Percentiles rank a stretch among this genome's conserved stretches.
phyloP scores from a whole-genome alignment of 2,888 invertebrate genomes.

The Caenorhabditis plicata region DNA sequence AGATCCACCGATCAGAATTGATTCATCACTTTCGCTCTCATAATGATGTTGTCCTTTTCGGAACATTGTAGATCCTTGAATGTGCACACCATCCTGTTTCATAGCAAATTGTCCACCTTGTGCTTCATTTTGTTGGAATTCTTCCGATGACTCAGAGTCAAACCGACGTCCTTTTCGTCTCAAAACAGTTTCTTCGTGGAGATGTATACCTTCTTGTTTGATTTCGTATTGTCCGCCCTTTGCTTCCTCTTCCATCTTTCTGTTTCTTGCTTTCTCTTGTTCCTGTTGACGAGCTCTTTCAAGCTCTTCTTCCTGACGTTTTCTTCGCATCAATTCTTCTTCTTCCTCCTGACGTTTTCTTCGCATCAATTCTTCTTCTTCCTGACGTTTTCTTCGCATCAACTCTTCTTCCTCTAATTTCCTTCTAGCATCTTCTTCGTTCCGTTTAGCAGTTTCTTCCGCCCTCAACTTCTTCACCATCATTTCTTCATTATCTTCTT shows the following conservation, averaged over 20 bases:
- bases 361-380: too few relatives aligned
- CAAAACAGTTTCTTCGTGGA: conserved; percentile 48
- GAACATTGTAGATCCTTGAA: conserved; percentile 38
- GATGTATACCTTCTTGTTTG: conserved; percentile 43
- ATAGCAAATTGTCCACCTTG: conserved; percentile 47
- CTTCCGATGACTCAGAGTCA: conserved; percentile 47
- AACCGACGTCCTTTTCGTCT: conserved; percentile 31
- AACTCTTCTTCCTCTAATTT: too few relatives aligned
- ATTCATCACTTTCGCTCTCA: conserved; percentile 44
- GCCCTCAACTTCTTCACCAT: too few relatives aligned
- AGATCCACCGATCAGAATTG: conserved; percentile 35
- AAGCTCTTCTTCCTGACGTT: too few relatives aligned
- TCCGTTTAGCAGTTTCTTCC: too few relatives aligned
- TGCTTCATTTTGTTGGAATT: conserved; percentile 45
- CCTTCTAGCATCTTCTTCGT: too few relatives aligned
- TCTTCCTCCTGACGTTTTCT: too few relatives aligned
- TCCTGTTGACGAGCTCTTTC: too few relatives aligned
- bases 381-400: too few relatives aligned
- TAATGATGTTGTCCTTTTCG: conserved; percentile 31
- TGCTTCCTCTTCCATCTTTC: conserved; percentile 25
- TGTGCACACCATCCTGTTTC: conserved; percentile 42
- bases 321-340: too few relatives aligned
- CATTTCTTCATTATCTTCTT: too few relatives aligned
- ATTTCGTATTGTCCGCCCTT: conserved; percentile 43
- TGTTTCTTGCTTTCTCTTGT: conserved; percentile 3